Evolutionary conservation across 2,888 invertebrate species (phyloP).

Genomic region (Synanthedon tipuliformis): DNA sequence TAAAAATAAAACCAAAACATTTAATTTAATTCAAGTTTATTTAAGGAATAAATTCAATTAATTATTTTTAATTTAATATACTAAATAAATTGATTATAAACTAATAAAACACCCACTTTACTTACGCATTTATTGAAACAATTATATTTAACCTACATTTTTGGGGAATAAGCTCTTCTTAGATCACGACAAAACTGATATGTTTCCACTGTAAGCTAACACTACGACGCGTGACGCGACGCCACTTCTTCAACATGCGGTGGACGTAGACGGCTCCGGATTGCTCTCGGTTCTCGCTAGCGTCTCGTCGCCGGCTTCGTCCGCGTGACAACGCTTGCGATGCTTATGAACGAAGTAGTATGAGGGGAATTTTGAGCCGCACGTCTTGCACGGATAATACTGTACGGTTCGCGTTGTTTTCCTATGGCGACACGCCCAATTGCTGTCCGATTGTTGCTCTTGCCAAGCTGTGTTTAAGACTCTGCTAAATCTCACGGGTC

Average conservation of each 20-base stretch:
- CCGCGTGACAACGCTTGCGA: constrained; percentile 85
- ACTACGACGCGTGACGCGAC: not conserved
- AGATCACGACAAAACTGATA: constrained; percentile 27
- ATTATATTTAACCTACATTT: constrained; percentile 20
- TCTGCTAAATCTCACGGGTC: constrained; percentile 86
- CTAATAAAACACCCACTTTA: constrained; percentile 2
- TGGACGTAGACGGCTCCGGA: constrained; percentile 37
- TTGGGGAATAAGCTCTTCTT: constrained; percentile 22
- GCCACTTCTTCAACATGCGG: constrained; percentile 17
- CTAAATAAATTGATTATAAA: not conserved
- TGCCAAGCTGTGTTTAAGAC: constrained; percentile 86
- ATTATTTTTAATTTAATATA: not conserved
- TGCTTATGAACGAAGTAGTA: constrained; percentile 96
- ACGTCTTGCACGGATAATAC: constrained; percentile 93
- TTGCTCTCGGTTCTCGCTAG: constrained; percentile 14
- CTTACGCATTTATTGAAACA: constrained; percentile 28
- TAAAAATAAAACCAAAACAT: too few species aligned
- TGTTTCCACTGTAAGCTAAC: constrained; percentile 7
- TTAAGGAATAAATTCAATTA: too few species aligned
- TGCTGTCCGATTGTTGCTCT: constrained; percentile 65
- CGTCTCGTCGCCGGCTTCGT: constrained; percentile 43
- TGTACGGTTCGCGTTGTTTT: constrained; percentile 85
- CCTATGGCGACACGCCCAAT: constrained; percentile 87
- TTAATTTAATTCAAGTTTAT: too few species aligned
- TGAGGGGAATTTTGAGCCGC: constrained; percentile 91